A percentile compares a stretch with the other conserved stretches of the same genome.
These are phyloP conservation scores for Diplodus sargus DNA, from an alignment of 2,797 vertebrate species.

Conservation along the genomic window DNA sequence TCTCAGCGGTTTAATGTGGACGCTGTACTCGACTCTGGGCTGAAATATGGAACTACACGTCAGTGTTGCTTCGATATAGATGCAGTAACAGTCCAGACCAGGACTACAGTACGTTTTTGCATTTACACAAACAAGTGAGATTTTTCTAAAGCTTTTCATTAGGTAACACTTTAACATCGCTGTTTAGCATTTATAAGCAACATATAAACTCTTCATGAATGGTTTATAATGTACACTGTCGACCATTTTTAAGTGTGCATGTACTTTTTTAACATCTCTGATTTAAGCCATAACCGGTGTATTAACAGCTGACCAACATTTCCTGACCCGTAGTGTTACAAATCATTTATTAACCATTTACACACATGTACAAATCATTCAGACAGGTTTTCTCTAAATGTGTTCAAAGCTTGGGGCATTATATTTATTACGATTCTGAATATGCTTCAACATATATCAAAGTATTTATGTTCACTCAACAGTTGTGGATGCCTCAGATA, in stretches of 20 bases:
- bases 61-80: not conserved
- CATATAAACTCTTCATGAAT: not conserved
- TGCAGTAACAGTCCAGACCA: not conserved
- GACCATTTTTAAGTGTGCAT: not conserved
- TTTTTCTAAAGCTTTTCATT: constrained; percentile 1
- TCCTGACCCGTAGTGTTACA: not conserved
- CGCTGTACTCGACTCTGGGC: not conserved
- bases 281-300: not conserved
- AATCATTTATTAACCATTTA: constrained; percentile 4
- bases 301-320: not conserved
- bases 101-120: not conserved
- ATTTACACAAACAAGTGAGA: not conserved
- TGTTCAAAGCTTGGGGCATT: not conserved
- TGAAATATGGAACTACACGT: constrained; percentile 4
- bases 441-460: not conserved
- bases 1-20: not conserved
- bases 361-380: not conserved
- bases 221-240: not conserved
- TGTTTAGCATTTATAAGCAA: constrained; percentile 26
- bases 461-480: not conserved
- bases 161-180: not conserved
- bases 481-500: constrained; percentile 2
- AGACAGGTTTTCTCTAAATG: not conserved
- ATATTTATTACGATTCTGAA: not conserved
- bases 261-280: not conserved